Conservation (phyloP, 2,888 invertebrate species). For the Cephus pulcher region DNA sequence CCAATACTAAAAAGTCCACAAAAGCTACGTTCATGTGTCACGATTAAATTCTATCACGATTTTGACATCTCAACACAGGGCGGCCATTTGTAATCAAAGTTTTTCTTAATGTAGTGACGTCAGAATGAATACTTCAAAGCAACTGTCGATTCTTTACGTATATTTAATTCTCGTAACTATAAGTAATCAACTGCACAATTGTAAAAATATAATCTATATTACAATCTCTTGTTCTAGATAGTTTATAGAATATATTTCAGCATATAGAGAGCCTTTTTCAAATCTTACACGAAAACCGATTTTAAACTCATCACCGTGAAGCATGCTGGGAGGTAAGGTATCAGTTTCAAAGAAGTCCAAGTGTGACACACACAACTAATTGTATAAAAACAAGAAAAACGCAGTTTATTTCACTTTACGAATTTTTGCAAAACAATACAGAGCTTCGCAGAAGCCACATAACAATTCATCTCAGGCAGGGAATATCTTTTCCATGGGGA, state of each 20-base stretch:
- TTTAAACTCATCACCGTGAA: background rate
- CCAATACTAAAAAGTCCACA: background rate
- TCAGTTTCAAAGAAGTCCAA: background rate
- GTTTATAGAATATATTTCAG: background rate
- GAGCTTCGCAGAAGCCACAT: background rate
- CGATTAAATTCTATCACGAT: background rate
- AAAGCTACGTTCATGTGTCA: background rate
- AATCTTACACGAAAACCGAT: background rate
- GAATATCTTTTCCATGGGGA: conserved; percentile 77
- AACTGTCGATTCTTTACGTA: background rate
- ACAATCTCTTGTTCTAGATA: too few relatives aligned
- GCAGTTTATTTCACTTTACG: background rate
- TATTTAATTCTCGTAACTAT: background rate
- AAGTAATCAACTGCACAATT: background rate
- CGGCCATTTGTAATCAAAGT: background rate
- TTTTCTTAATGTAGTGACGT: background rate
- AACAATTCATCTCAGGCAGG: conserved; percentile 47
- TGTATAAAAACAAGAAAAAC: background rate
- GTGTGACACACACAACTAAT: background rate
- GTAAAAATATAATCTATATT: background rate
- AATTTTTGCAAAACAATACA: background rate
- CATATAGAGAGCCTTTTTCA: background rate
- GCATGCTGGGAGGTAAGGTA: background rate
- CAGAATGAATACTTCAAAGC: background rate
- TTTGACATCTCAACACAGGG: background rate